Base-by-base conservation (phyloP, 2,797 vertebrate genomes). In the Serranus cabrilla region DNA sequence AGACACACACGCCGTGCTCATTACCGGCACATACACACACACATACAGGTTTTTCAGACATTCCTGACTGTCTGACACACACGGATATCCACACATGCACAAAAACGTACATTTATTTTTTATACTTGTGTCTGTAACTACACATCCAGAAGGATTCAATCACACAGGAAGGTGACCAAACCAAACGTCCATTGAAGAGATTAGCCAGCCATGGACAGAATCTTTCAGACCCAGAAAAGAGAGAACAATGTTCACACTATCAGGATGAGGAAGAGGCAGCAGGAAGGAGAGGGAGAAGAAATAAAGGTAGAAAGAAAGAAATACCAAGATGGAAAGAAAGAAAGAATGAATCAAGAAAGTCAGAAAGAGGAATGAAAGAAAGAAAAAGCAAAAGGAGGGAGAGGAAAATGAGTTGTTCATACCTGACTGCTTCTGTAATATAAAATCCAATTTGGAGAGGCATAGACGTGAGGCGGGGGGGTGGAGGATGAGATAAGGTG, bases 401-500 rank as follows among this genome's bases (percentile, higher is more conserved):
- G 82, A 88, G 77, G 86, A 96, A 97, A 98, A 97, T 96, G 95
- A 96, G 95, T 97, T 97, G 97, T 97, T 95, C 95, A 94, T 96
- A 96, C 97, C 96, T 97, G 97, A 96, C 95, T 96, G 95, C 93
- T 92, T 95, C 69, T 84, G 95, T 96, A 98, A 98, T 96, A 97
- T 85, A 97, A 97, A 98, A 97, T 97, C 96, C 97, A 99, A 96
- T 99, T 98, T 96, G 95, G 95, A 96, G 94, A 94, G 87, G 92
- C 88, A 91, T 62, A 89, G 88, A 91, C 72, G 79, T 89, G 86
- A 90, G 86, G 81, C 37, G 60, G 66, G 72, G 74, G 59, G 74
- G 70, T 69, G 81, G 81, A 63, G 86, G 83, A 80, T 78, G 85
- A 90, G 93, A 94, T 61, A 91, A 93, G 97, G 97, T 96, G 96